Evolutionary conservation across 1,140 invertebrate genomes (phyloP), one percentile per base, ranked within the genome.

Genomic region (Heliconius nattereri): DNA sequence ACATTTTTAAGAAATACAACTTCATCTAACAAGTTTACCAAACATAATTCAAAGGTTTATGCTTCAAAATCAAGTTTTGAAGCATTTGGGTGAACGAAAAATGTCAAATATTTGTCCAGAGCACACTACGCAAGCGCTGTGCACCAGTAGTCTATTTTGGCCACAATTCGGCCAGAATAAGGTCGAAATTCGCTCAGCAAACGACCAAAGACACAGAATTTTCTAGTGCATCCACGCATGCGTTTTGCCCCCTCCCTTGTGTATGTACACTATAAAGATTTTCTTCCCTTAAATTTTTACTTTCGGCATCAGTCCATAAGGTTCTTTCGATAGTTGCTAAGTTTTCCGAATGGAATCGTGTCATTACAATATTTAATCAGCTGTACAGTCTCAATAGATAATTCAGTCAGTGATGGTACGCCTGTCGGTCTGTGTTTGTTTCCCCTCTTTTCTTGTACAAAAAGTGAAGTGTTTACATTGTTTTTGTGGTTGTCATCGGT

Each of bases 341-440:
- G 72, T 72, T 80, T 77, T 82, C 84, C 60, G 60, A 66, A 66
- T 13, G 78, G 84, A 87, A 91, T 87, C 81, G 80, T 92, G 85
- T 88, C 85, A 75, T 78, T 81, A 75, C 84, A 85, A 85, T 89
- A 86, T 92, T 90, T 93, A 87, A 92, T 91, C 92, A 93, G 92
- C 91, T 93, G 92, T 90, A 91, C 89, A 88, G 76, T 88, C 88
- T 87, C 89, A 85, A 89, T 90, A 91, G 91, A 92, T 92, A 92
- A 93, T 93, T 92, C 86, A 92, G 92, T 92, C 92, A 88, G 90
- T 87, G 81, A 77, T 82, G 85, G 83, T 85, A 83, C 86, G 85
- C 82, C 87, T 86, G 81, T 86, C 89, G 89, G 87, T 85, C 82
- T 7, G 76, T 37, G 23, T 74, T 54, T n/a, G 26, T 66, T 26